These are phyloP conservation scores for Silurus aristotelis DNA, from an alignment of 2,797 vertebrate genomes.

Conservation along the genomic window DNA sequence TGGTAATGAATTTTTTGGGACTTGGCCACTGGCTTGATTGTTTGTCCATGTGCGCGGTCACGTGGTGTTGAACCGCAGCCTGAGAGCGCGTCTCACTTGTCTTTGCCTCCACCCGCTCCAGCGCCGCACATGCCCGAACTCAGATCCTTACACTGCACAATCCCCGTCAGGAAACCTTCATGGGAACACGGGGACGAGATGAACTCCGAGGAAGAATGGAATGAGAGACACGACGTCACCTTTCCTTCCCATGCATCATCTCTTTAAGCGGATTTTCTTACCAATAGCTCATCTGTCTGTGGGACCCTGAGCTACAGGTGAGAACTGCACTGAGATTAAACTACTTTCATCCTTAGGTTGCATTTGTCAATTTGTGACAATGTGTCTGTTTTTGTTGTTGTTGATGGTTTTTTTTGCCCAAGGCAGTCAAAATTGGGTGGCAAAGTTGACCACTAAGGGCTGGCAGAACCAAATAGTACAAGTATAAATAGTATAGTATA, in stretches of 20 bases:
- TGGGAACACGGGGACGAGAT: neutral
- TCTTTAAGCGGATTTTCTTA: slow-evolving; percentile 13
- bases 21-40: too few species aligned
- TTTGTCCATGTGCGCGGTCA: neutral
- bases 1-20: too few species aligned
- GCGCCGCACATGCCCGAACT: neutral
- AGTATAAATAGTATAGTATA: neutral
- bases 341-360: neutral
- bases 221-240: neutral
- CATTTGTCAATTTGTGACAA: neutral
- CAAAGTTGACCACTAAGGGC: neutral
- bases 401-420: too few species aligned
- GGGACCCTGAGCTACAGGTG: slow-evolving; percentile 14
- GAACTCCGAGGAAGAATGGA: slow-evolving; percentile 30
- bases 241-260: neutral
- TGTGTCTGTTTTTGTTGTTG: neutral
- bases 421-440: too few species aligned
- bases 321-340: neutral
- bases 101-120: neutral
- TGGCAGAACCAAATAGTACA: neutral
- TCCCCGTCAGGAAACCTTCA: neutral
- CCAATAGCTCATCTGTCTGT: neutral
- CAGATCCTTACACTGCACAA: neutral
- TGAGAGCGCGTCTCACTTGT: neutral
- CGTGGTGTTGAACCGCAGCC: slow-evolving; percentile 6